Evolutionary conservation across 2,797 vertebrate genomes (phyloP), one percentile per base, ranked within the genome.

Genomic region (Ceryle rudis): DNA sequence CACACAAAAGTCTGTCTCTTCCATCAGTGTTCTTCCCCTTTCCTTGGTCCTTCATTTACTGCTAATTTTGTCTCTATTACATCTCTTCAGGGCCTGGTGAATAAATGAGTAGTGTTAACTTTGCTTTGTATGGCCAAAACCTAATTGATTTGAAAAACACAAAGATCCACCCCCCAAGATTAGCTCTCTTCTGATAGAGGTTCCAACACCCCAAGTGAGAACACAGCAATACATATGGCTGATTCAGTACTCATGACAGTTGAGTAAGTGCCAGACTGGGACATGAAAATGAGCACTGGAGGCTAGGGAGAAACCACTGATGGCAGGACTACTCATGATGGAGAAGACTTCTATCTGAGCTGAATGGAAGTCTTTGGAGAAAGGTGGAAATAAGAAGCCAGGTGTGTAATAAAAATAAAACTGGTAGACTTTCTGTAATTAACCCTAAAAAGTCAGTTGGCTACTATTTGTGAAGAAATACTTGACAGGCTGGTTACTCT

Each of bases 311-410:
- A 75, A 90, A 54, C 16, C 4, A 10, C 33, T 71, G 31, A 31
- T 1, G 3, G 26, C 12, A 54, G 29, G 41, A n/a, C 29, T 42
- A 16, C 29, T 58, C 21, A 4, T 37, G 35, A 25, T 51, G 42
- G 39, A 64, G 26, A 52, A 0, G 9, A 51, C 3, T 54, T 92
- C 47, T 79, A 26, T 37, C 26, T 23, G 26, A 86, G 13, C 8
- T 70, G 42, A 87, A 70, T 6, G 26, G 19, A 91, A 86, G 20
- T 61, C 46, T 75, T 81, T 60, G 69, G 49, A 81, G 62, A 84
- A 90, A 65, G 14, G 12, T 64, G 20, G 49, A 83, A 92, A 52
- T 37, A 83, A 60, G 29, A 46, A 69, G 17, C 22, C 31, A 60
- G 11, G 13, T 51, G 2, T 47, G 4, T 52, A 52, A 83, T 52